Conservation (phyloP, 2,113 vertebrate genomes). For the Gallinago jamesoni region DNA sequence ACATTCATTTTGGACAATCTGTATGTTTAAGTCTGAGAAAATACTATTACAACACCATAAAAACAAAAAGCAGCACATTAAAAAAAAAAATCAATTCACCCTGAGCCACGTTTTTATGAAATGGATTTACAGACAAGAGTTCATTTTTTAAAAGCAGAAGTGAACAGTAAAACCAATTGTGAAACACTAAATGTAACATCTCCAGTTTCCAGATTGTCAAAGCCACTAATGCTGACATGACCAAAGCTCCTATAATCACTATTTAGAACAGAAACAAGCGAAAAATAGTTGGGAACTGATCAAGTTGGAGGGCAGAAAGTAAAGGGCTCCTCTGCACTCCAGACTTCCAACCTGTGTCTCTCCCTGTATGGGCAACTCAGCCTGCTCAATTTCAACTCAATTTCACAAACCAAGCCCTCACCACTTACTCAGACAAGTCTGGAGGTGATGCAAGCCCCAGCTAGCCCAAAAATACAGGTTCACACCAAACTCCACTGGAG, state of each 20-base stretch:
- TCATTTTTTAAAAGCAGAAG: conserved; percentile 16
- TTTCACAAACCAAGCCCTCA: neutral
- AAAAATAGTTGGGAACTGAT: neutral
- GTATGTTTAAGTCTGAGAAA: conserved; percentile 5
- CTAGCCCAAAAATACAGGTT: neutral
- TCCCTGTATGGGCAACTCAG: rapidly evolving
- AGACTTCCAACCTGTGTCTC: rapidly evolving
- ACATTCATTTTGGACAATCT: neutral
- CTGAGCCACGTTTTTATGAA: neutral
- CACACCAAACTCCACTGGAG: neutral
- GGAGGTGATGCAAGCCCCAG: conserved; percentile 9
- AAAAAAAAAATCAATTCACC: neutral
- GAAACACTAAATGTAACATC: neutral
- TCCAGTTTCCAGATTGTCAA: neutral
- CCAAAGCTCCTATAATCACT: neutral
- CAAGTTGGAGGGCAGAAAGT: neutral
- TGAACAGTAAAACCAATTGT: neutral
- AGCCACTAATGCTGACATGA: neutral
- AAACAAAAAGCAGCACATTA: conserved; percentile 16
- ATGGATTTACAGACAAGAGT: neutral
- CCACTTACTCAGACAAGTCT: neutral
- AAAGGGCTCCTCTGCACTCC: neutral
- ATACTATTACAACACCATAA: neutral
- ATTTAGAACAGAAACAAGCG: neutral
- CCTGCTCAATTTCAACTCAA: neutral